Base-by-base conservation (phyloP, 1,140 invertebrate species). In the Zaprionus camerounensis region DNA sequence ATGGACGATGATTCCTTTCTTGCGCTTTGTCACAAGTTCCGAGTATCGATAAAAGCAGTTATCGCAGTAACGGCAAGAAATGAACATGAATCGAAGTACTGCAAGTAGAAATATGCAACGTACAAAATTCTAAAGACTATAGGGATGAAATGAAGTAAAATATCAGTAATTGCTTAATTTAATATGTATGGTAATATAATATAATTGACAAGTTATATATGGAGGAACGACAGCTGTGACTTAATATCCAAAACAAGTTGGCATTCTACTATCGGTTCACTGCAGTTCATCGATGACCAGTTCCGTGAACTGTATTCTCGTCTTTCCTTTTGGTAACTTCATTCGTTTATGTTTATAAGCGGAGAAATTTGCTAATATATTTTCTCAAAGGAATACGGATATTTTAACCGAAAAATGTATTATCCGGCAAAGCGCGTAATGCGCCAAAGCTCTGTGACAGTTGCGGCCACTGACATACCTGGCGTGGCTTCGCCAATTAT, bases 341-440 rank as follows among this genome's bases (percentile, higher is more conserved):
- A 20, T 51, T 51, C 20, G 46, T 13, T 1, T 20, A 12, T 51
- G 46, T 51, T 51, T 51, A 51, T 24, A 22, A 22, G 11, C 20
- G 12, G 12, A 24, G 17, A 24, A 24, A 51, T 11, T 22, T 12
- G 24, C 13, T 3, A 0, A 12, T 1, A 9, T 24, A 22, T 24
- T 1, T 24, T 51, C 5, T 51, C 1, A 12, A 51, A 22, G 20
- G 12, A 13, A 24, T 51, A 12, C 24, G 11, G n/a, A 46, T 9
- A 17, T 22, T 3, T 51, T 13, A 12, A 5, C 7, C 13, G 13
- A 1, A 64, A 1, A 28, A 90, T 90, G 85, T 85, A 90, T 28
- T 91, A 91, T 20, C 88, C 85, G 20, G 71, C 85, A 6, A 90
- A 90, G 51, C 86, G 85, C 1, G 69, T 82, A 2, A 80, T 86